phyloP scores from a whole-genome alignment of 2,113 vertebrate genomes.

The Todiramphus chloris region DNA sequence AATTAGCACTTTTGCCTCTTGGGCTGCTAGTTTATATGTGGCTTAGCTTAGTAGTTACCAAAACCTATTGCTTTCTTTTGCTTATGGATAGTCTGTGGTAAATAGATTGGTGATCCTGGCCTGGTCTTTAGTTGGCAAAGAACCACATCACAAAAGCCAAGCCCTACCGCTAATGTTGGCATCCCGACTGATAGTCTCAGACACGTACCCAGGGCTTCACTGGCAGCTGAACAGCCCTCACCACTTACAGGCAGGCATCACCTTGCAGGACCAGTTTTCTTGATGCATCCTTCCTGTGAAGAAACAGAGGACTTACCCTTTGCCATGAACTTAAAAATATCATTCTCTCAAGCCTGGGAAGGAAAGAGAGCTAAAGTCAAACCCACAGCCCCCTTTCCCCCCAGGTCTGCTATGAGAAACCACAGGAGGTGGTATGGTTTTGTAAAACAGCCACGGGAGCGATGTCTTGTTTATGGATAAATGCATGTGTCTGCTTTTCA shows the following conservation, averaged over 20 bases:
- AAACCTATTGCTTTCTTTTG: neutral
- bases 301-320: neutral
- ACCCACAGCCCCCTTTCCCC: no score
- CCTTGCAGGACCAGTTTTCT: neutral
- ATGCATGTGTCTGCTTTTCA: neutral
- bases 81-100: neutral
- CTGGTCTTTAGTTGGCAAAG: neutral
- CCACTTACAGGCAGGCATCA: neutral
- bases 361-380: neutral
- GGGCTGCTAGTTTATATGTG: neutral
- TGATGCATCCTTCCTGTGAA: neutral
- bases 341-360: neutral
- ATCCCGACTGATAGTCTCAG: neutral
- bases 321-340: neutral
- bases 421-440: neutral
- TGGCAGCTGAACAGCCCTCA: neutral
- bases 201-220: neutral
- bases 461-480: neutral
- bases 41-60: neutral
- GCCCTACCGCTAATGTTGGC: neutral
- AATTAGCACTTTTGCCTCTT: neutral
- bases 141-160: neutral
- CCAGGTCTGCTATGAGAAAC: neutral
- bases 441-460: neutral
- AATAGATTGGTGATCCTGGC: neutral